A percentile compares a stretch with the other conserved stretches of the same genome.
These are phyloP conservation scores for Eolophus roseicapilla DNA, from an alignment of 2,113 vertebrate species.

Conservation along the genomic window DNA sequence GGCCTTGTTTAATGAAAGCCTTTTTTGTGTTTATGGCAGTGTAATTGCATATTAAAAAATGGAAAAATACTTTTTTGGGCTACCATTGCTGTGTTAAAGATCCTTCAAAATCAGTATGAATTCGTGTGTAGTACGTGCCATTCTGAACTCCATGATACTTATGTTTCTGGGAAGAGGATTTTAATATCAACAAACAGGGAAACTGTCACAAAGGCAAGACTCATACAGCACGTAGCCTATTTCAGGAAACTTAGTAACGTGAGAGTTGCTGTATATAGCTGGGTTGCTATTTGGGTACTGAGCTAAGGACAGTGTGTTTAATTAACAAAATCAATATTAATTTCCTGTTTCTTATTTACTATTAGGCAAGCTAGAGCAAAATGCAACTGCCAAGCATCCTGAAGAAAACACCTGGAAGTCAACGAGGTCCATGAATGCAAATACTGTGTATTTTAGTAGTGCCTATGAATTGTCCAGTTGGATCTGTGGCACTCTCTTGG, in stretches of 20 bases:
- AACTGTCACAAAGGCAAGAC: neutral
- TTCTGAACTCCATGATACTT: neutral
- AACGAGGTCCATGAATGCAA: neutral
- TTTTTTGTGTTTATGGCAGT: neutral
- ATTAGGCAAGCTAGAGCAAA: neutral
- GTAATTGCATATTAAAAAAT: neutral
- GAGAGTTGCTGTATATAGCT: neutral
- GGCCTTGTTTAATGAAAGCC: neutral
- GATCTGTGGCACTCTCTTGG: neutral
- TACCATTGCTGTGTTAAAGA: neutral
- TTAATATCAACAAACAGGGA: constrained; percentile 21
- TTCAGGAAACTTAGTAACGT: neutral
- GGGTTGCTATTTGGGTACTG: neutral
- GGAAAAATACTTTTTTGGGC: neutral
- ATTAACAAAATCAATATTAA: neutral
- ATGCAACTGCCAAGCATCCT: neutral
- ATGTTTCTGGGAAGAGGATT: constrained; percentile 4
- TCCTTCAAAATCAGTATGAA: neutral
- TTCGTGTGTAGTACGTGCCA: neutral
- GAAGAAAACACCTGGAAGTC: neutral
- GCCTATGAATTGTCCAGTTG: neutral
- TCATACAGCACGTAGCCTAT: neutral
- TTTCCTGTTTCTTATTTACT: neutral
- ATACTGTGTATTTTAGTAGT: neutral
- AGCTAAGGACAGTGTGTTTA: neutral